Conservation (phyloP, 1,140 invertebrate species). For the Drosophila baimaii region DNA sequence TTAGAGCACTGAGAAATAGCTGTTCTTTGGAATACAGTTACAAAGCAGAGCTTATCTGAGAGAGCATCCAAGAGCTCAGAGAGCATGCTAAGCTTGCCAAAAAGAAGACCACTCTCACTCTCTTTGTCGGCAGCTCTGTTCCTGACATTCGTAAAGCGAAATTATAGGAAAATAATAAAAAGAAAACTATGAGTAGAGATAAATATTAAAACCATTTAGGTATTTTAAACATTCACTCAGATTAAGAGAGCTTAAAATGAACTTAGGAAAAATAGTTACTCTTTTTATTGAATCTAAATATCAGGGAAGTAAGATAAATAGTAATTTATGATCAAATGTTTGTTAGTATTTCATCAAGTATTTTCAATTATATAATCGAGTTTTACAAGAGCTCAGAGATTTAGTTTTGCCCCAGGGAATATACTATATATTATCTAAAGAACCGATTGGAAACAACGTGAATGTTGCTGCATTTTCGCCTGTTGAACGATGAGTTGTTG, state of each 20-base stretch:
- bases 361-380: background rate
- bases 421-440: too few species aligned
- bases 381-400: background rate
- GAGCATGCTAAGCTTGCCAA: background rate
- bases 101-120: background rate
- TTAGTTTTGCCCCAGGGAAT: background rate
- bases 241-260: background rate
- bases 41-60: background rate
- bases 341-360: background rate
- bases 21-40: background rate
- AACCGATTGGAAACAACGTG: constrained; percentile 7
- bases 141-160: too few species aligned
- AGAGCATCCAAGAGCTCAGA: background rate
- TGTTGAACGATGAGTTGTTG: constrained; percentile 22
- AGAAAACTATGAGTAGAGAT: background rate
- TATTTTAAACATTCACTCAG: too few species aligned
- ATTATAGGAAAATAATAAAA: background rate
- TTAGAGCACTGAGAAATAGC: background rate
- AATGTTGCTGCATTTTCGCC: constrained; percentile 30
- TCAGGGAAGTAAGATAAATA: background rate
- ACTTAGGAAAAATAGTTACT: background rate
- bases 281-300: background rate
- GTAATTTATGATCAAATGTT: background rate
- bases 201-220: background rate
- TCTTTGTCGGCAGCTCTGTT: background rate